Conservation (phyloP, 2,113 vertebrate species). For the Agelaius tricolor region DNA sequence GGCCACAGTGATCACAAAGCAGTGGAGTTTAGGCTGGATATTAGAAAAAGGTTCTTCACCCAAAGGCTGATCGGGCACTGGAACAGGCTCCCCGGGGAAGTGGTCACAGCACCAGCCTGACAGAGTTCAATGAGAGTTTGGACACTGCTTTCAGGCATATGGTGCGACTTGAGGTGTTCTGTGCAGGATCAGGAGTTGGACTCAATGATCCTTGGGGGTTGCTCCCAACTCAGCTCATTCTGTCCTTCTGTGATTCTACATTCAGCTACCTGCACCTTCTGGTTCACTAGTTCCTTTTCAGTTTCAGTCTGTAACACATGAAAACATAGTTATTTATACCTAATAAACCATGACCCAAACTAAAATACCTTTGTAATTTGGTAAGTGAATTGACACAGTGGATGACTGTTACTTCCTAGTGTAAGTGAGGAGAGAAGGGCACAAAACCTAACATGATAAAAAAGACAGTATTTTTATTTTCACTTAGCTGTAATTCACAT, state of each 20-base stretch:
- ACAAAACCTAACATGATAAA: not conserved
- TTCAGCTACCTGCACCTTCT: not conserved
- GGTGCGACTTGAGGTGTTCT: not conserved
- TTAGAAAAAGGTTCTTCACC: not conserved
- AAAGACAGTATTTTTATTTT: conserved; percentile 31
- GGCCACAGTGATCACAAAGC: accelerated
- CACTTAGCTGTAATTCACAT: not conserved
- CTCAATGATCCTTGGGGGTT: not conserved
- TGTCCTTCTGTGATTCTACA: not conserved
- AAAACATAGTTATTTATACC: not conserved
- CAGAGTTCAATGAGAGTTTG: not conserved
- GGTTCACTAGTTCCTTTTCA: not conserved
- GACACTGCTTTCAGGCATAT: not conserved
- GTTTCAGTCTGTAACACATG: not conserved
- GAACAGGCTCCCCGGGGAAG: not conserved
- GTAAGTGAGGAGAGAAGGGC: not conserved
- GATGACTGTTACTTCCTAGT: not conserved
- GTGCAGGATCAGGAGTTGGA: not conserved
- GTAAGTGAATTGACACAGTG: not conserved
- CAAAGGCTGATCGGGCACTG: not conserved
- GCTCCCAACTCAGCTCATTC: not conserved
- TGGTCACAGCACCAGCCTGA: not conserved
- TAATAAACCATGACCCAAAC: not conserved
- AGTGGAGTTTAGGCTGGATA: accelerated
- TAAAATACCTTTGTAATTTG: not conserved